Base-by-base conservation (phyloP, 2,888 invertebrate species). In the Meta bourneti region DNA sequence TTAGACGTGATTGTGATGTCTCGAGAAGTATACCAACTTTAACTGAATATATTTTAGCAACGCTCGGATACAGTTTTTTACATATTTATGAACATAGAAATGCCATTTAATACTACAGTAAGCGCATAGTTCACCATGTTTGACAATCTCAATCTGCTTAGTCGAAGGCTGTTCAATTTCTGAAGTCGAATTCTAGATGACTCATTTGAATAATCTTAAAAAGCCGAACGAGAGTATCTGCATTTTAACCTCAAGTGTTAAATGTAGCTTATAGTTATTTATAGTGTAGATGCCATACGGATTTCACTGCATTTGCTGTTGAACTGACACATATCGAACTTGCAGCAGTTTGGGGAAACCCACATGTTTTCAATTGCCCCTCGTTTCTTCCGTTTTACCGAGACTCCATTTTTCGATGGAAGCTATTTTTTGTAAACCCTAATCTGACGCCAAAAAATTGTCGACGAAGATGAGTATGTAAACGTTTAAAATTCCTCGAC, bases 91-190 rank as follows among this genome's bases (percentile, higher is more conserved):
- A 34, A 34, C 34, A 34, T 34, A 34, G 34, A 1, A 34, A 34
- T 34, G 61, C 4, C 61, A 16, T 78, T 34, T 79, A 16, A 61
- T 79, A 61, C 61, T 1, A 7, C 7, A 34, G 61, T 13, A 61
- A 61, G 61, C 16, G 69, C 34, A 16, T 79, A 69, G 79, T 52
- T 78, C 11, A 34, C 19, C 78, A 19, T 61, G 20, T 79, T 11
- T 79, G 79, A 79, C 79, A 79, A 79, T 79, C 79, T 61, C 13
- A 61, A 61, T 61, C 61, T 34, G 34, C 34, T 34, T 34, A 61
- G 16, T 61, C 61, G 11, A 16, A 61, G 61, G 61, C 61, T 11
- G 61, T 61, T 61, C 13, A 61, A 61, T 61, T 16, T 61, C 13
- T 16, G 61, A 34, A 34, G 34, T 11, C 61, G 61, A 61, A 34